phyloP scores from a whole-genome alignment of 1,140 invertebrate species.

The Heliconius melpomene region DNA sequence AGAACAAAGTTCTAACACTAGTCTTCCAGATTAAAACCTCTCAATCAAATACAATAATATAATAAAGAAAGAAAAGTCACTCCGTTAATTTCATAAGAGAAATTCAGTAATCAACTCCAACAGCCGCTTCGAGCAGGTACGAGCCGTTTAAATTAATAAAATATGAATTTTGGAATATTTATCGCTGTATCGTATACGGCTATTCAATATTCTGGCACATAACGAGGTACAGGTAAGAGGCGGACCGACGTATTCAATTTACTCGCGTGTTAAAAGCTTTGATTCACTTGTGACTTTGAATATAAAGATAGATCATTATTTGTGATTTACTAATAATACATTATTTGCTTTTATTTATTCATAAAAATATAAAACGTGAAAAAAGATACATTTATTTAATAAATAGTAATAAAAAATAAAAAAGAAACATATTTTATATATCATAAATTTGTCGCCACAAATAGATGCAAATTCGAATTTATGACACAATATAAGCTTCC shows the following conservation, averaged over 20 bases:
- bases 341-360: too few relatives aligned
- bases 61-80: too few relatives aligned
- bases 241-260: constrained; percentile 65
- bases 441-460: too few relatives aligned
- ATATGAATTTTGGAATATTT: constrained; percentile 28
- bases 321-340: too few relatives aligned
- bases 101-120: not conserved
- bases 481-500: too few relatives aligned
- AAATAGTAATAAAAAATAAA: too few relatives aligned
- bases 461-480: too few relatives aligned
- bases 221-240: constrained; percentile 73
- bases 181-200: constrained; percentile 37
- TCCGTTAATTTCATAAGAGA: not conserved
- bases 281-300: constrained; percentile 37
- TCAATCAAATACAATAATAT: not conserved
- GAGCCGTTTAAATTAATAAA: constrained; percentile 8
- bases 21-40: too few relatives aligned
- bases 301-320: not conserved
- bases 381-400: too few relatives aligned
- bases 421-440: too few relatives aligned
- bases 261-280: constrained; percentile 42
- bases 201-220: constrained; percentile 65
- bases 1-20: too few relatives aligned
- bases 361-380: too few relatives aligned
- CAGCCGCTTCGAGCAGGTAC: not conserved